Percentiles rank a stretch among this genome's conserved stretches.
Conservation (phyloP, 2,888 invertebrate genomes). For the Rhaphigaster nebulosa region DNA sequence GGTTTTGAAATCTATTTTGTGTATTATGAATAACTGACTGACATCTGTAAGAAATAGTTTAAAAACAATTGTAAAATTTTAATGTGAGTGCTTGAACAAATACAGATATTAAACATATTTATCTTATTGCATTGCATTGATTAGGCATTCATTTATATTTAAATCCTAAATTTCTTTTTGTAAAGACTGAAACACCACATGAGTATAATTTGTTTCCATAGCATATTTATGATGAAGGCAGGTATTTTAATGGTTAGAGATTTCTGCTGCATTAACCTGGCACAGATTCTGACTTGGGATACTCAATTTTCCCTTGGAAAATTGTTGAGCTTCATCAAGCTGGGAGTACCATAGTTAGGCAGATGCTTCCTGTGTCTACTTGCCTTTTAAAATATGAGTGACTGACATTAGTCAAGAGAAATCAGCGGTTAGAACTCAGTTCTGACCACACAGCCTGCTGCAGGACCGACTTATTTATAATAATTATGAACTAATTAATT, state of each 20-base stretch:
- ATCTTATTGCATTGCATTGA: slow-evolving; percentile 12
- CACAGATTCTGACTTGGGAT: not conserved
- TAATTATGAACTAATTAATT: too few relatives aligned
- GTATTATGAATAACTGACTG: slow-evolving; percentile 51
- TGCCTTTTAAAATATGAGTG: not conserved
- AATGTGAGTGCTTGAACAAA: slow-evolving; percentile 44
- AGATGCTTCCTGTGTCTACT: not conserved
- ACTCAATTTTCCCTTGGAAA: too few relatives aligned
- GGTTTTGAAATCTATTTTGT: slow-evolving; percentile 51
- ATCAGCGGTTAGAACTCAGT: too few relatives aligned
- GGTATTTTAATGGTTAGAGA: not conserved
- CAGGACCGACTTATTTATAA: too few relatives aligned
- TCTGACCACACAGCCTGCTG: too few relatives aligned
- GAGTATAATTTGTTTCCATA: not conserved
- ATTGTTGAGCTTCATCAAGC: too few relatives aligned
- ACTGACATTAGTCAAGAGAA: too few relatives aligned
- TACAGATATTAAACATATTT: slow-evolving; percentile 45
- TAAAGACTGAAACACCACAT: not conserved
- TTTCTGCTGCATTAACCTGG: not conserved
- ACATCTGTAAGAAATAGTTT: slow-evolving; percentile 46
- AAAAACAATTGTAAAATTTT: slow-evolving; percentile 32
- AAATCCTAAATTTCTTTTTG: not conserved
- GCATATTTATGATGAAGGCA: not conserved
- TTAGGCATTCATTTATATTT: not conserved
- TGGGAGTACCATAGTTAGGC: not conserved